A percentile compares a stretch with the other conserved stretches of the same genome.
Conservation (phyloP, 2,113 vertebrate species). For the Bombycilla garrulus region DNA sequence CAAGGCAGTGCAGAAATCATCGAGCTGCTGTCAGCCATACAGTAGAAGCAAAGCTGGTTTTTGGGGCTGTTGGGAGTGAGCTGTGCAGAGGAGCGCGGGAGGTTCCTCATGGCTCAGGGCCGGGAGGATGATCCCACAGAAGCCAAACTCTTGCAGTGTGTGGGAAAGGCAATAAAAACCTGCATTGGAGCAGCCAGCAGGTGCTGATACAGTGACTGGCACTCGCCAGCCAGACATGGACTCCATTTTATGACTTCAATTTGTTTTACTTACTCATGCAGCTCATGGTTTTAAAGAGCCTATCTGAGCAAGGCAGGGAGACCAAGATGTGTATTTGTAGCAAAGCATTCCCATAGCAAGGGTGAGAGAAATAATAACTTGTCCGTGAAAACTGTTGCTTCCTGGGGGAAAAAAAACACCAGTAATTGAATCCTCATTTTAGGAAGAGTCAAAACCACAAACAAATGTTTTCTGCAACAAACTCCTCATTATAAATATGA, state of each 20-base stretch:
- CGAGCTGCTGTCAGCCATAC: not conserved
- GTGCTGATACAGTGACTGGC: not conserved
- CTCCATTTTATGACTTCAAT: not conserved
- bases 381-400: not conserved
- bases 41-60: not conserved
- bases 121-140: accelerated
- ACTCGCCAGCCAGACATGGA: not conserved
- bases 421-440: not conserved
- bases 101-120: not conserved
- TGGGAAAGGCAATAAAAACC: not conserved
- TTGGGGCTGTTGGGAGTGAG: accelerated
- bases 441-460: not conserved
- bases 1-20: not conserved
- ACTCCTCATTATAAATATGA: not conserved
- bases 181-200: not conserved
- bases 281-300: not conserved
- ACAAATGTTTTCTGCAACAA: not conserved
- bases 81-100: accelerated
- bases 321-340: accelerated
- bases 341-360: not conserved
- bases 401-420: accelerated
- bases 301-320: not conserved
- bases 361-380: not conserved
- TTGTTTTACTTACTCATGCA: not conserved
- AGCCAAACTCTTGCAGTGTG: not conserved